Base-by-base conservation (phyloP, 2,888 invertebrate species). In the Dolichomitus sp. region DNA sequence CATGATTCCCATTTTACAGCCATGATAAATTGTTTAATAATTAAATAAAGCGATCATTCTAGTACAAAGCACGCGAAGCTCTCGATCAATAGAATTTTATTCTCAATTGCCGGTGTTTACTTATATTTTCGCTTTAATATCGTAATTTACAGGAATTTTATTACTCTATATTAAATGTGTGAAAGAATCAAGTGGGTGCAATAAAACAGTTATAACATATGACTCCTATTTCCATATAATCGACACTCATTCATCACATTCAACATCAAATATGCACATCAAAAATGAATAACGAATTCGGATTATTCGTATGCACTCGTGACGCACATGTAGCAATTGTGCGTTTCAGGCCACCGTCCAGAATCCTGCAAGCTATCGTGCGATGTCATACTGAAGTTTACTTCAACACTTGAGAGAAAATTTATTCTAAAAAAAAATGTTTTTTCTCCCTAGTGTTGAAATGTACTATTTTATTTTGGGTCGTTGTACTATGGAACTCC, bases 281-380 rank as follows among this genome's bases (percentile, higher is more conserved):
- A 33, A 27, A n/a, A 42, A 42, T 11, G 40, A 40, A 37, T 57
- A 69, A 81, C 65, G 73, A 81, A 45, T 61, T 73, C 63, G 73
- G 45, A 77, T 77, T 68, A 77, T 73, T 77, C 81, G 73, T 76
- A 40, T n/a, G 5, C 27, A 27, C 37, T 19, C 27, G 30, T 66
- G 59, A 27, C 27, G 40, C 23, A 54, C 27, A n/a, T 57, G 63
- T 54, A 75, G 57, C 77, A 48, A 77, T 52, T 77, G 82, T 66
- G 70, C 79, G 2, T 23, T 23, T 23, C 23, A 23, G 23, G 1
- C 23, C 23, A 23, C 23, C 23, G 23, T 23, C 2, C 23, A 23
- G 23, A 23, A 23, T 23, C 23, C 1, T 23, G 23, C 23, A 2
- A 23, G 23, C 23, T 23, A 23, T 23, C 23, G 23, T 23, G 1